Conservation (phyloP, 2,888 invertebrate species). For the Lasioglossum figueresi region DNA sequence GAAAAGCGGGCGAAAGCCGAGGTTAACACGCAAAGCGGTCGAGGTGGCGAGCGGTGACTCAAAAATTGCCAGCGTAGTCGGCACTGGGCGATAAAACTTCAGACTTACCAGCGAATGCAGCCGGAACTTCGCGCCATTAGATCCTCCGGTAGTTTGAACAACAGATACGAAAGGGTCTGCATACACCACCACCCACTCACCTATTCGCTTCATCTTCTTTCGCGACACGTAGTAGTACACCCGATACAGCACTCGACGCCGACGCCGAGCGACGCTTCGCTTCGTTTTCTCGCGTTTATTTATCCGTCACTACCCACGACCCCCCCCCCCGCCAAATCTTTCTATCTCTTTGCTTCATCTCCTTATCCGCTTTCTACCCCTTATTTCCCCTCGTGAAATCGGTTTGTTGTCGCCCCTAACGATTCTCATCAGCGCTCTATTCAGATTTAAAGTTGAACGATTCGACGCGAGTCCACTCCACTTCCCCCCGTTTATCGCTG, state of each 20-base stretch:
- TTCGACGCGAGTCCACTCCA: background rate
- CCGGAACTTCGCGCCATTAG: conserved; percentile 79
- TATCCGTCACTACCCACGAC: conserved; percentile 50
- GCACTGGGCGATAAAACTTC: conserved; percentile 74
- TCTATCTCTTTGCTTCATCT: conserved; percentile 23
- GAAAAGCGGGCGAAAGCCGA: conserved; percentile 13
- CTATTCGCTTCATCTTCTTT: conserved; percentile 47
- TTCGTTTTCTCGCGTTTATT: conserved; percentile 50
- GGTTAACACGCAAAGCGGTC: conserved; percentile 59
- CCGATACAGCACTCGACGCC: conserved; percentile 11
- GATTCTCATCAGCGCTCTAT: conserved; percentile 50
- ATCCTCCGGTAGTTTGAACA: conserved; percentile 71
- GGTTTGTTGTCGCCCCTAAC: conserved; percentile 21
- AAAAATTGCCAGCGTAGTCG: conserved; percentile 75
- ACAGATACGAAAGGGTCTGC: conserved; percentile 58
- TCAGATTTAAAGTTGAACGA: conserved; percentile 23
- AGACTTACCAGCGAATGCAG: conserved; percentile 58
- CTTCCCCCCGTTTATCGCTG: background rate
- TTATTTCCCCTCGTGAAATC: background rate
- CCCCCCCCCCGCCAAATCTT: conserved; percentile 42
- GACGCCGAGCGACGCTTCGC: background rate
- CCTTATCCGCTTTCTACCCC: conserved; percentile 9
- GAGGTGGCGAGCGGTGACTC: conserved; percentile 56
- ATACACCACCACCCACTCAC: conserved; percentile 8
- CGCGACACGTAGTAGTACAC: conserved; percentile 39